Base-by-base conservation (phyloP, 2,797 vertebrate species). In the Ctenosaura bakeri region DNA sequence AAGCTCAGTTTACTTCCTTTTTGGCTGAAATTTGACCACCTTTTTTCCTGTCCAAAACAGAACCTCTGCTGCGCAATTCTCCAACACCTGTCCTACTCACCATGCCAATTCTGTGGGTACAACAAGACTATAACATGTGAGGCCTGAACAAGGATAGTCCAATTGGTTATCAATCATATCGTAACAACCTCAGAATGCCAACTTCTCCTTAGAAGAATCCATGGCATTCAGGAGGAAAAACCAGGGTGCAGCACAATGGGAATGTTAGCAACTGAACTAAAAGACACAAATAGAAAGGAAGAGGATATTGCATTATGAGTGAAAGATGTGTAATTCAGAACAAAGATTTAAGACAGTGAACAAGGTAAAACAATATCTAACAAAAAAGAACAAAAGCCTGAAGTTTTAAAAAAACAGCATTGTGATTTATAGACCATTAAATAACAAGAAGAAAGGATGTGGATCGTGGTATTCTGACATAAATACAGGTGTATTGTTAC, bases 81-180 rank as follows among this genome's bases (percentile, higher is more conserved):
- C 80, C 87, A 73, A 42, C 52, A 88, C 66, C 56, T 71, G 66
- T n/a, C 26, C 78, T 16, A 88, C 46, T 82, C 20, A 59, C 52
- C 50, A 12, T 35, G 29, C 35, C 42, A 52, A 46, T 73, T 82
- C 26, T 82, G 35, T 46, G 66, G 10, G 59, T 56, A 29, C 35
- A 42, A 42, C 2, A 82, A 59, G 80, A 52, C 12, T 22, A 35
- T 7, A 26, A 46, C 32, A 46, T 87, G 16, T 50, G 29, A 20
- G n/a, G n/a, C 6, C 20, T 32, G 66, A 54, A 35, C 22, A 50
- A 46, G 83, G 73, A 77, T 32, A 42, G 26, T 18, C 16, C 79
- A 56, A 82, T 5, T 81, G 64, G 18, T 71, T 56, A 56, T 71
- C 9, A 32, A 16, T 79, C 26, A 10, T 50, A 18, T 73, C n/a